These are phyloP conservation scores for Trypoxylon attenuatum DNA, from an alignment of 2,888 invertebrate genomes.

Conservation along the genomic window DNA sequence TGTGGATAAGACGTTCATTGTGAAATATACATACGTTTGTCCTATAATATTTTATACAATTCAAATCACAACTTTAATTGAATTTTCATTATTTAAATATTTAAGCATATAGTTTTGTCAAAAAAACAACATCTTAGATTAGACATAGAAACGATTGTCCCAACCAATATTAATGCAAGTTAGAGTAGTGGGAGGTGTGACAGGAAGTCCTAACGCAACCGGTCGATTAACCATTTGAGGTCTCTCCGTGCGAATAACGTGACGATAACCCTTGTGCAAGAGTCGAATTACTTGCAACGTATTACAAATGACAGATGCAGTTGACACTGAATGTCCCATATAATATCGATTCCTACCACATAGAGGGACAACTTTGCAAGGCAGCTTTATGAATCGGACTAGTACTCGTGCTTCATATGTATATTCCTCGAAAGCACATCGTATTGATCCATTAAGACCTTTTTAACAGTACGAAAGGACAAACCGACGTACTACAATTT, in stretches of 20 bases:
- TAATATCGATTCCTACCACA: conserved; percentile 52
- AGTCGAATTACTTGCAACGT: conserved; percentile 41
- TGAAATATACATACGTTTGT: no score
- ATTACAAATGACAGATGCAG: conserved; percentile 52
- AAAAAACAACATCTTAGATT: no score
- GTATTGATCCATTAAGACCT: conserved; percentile 14
- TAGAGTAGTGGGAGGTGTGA: conserved; percentile 3
- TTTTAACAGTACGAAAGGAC: background rate
- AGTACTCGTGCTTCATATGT: conserved; percentile 44
- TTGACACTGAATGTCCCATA: conserved; percentile 58
- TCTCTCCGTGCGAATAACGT: conserved; percentile 12
- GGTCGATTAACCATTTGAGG: no score
- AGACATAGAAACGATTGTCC: no score
- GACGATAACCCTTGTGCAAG: conserved; percentile 26
- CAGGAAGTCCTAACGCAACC: background rate
- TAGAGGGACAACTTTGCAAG: conserved; percentile 37
- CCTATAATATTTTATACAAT: no score
- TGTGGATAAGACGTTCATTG: no score
- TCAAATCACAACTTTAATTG: no score
- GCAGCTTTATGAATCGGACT: conserved; percentile 45
- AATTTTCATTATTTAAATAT: no score
- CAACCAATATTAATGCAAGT: no score
- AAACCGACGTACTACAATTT: no score
- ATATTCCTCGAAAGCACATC: conserved; percentile 12
- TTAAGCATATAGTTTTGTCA: no score